phyloP scores from a whole-genome alignment of 2,888 invertebrate genomes.

The Tetramorium bicarinatum region DNA sequence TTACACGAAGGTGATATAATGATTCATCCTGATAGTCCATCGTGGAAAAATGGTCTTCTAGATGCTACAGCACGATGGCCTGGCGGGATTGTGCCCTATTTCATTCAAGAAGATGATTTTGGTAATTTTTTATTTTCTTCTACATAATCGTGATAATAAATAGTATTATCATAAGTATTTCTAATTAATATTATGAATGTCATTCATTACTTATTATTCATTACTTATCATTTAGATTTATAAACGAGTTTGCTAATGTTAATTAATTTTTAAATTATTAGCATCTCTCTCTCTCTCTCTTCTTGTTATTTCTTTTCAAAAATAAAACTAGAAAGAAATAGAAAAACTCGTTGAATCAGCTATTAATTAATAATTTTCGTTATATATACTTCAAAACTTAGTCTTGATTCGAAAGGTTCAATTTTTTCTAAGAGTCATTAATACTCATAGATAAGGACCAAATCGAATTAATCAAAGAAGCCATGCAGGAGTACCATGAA shows the following conservation, averaged over 20 bases:
- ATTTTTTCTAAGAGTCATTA: background rate
- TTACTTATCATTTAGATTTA: background rate
- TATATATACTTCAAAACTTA: background rate
- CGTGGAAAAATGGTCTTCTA: conserved; percentile 86
- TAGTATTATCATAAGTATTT: background rate
- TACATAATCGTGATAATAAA: background rate
- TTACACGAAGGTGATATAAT: conserved; percentile 90
- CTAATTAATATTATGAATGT: background rate
- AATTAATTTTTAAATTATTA: conserved; percentile 9
- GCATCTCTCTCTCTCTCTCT: too few species aligned
- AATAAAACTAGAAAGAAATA: background rate
- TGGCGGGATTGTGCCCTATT: conserved; percentile 87
- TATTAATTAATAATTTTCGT: background rate
- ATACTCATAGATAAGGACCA: conserved; percentile 70
- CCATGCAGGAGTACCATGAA: conserved; percentile 88
- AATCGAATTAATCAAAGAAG: conserved; percentile 87
- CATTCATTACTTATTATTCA: too few species aligned
- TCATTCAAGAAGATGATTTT: conserved; percentile 87
- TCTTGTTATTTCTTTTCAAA: background rate
- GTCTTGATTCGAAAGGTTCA: background rate
- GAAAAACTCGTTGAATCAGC: background rate
- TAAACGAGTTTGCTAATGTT: background rate
- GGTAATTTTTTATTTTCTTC: conserved; percentile 84
- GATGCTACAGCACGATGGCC: conserved; percentile 87
- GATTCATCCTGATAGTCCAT: conserved; percentile 83